phyloP scores from a whole-genome alignment of 2,888 invertebrate species.

The Eupithecia tripunctaria region DNA sequence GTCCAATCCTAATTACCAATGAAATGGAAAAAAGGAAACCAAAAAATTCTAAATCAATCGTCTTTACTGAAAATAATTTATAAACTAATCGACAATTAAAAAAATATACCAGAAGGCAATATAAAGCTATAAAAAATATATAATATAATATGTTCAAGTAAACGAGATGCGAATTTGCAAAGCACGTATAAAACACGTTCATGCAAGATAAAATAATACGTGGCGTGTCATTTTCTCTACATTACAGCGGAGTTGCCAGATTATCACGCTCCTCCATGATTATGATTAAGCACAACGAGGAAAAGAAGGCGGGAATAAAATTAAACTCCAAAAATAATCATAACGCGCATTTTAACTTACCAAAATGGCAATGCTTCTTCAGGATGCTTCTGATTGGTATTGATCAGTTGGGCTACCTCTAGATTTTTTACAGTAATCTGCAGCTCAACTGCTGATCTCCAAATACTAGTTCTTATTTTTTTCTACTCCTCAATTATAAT shows the following conservation, averaged over 20 bases:
- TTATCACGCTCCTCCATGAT: constrained; percentile 71
- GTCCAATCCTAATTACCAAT: neutral
- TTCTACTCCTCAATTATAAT: too few relatives aligned
- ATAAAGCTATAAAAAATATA: neutral
- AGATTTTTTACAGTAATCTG: too few relatives aligned
- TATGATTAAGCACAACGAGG: constrained; percentile 69
- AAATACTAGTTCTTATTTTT: too few relatives aligned
- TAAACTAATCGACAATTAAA: too few relatives aligned
- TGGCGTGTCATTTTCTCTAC: constrained; percentile 68
- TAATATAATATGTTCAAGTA: neutral
- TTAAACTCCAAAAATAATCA: constrained; percentile 51
- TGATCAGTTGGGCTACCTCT: too few relatives aligned
- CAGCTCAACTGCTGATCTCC: too few relatives aligned
- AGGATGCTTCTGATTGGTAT: too few relatives aligned
- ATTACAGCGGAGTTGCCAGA: constrained; percentile 59
- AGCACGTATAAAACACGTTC: constrained; percentile 55
- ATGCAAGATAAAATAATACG: constrained; percentile 58
- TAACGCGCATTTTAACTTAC: neutral
- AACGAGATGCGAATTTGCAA: constrained; percentile 26
- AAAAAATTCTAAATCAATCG: neutral
- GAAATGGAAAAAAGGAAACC: neutral
- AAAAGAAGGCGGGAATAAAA: constrained; percentile 64
- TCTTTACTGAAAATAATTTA: neutral
- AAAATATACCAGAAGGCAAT: neutral
- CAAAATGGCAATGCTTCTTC: too few relatives aligned